These are phyloP conservation scores for Diaperis boleti DNA, from an alignment of 2,888 invertebrate species.

Conservation along the genomic window DNA sequence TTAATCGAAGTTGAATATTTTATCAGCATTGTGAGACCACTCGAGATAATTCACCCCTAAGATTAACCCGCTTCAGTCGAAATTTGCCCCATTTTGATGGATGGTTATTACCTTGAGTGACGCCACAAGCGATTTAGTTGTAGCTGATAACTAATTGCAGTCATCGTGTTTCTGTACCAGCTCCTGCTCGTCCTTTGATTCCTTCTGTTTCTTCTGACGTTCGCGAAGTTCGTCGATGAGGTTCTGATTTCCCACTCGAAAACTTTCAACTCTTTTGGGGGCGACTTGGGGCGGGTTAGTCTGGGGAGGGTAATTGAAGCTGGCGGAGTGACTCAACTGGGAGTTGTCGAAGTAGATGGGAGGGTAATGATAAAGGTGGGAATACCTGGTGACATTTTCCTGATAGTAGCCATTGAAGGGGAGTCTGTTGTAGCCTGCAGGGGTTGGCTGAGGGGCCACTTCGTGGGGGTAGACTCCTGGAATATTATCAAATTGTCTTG, in stretches of 20 bases:
- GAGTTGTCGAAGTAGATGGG: conserved; percentile 1
- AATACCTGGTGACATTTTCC: conserved; percentile 9
- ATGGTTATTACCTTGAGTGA: conserved; percentile 1
- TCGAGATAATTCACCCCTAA: conserved; percentile 1
- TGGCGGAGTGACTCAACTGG: conserved; percentile 12
- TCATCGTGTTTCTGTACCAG: conserved; percentile 46
- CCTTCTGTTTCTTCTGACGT: neutral
- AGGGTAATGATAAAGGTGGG: conserved; percentile 28
- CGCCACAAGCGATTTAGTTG: conserved; percentile 1
- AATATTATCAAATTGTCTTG: no score
- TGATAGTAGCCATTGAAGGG: conserved; percentile 19
- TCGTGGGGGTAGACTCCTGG: no score
- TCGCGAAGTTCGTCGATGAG: conserved; percentile 52
- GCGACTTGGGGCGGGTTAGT: neutral
- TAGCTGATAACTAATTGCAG: conserved; percentile 1
- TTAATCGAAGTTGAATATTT: neutral
- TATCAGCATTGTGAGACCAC: neutral
- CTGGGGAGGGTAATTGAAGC: conserved; percentile 30
- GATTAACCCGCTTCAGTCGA: neutral
- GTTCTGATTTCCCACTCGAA: conserved; percentile 48
- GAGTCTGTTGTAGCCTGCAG: conserved; percentile 21
- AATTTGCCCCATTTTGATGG: neutral
- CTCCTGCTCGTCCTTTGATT: conserved; percentile 35
- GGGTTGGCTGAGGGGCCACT: conserved; percentile 6
- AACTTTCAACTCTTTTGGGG: conserved; percentile 49